Conservation (phyloP, 1,140 invertebrate species). For the Anastatus disparis region DNA sequence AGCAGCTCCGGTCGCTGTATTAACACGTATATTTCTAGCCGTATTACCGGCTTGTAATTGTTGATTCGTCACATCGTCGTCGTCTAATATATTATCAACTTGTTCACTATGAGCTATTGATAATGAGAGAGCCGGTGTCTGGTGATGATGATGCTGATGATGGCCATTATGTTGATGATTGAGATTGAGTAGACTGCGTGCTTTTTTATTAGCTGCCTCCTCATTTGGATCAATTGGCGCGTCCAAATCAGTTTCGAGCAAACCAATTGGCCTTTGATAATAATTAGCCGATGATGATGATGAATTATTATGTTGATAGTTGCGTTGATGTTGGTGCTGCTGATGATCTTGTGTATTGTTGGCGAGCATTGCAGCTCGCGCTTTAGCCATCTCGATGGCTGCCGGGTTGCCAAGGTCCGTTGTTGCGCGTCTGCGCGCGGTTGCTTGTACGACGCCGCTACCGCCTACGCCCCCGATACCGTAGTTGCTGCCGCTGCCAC, state of each 20-base stretch:
- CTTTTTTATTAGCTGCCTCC: conserved; percentile 72
- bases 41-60: neutral
- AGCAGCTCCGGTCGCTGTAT: neutral
- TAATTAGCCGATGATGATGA: neutral
- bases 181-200: conserved; percentile 82
- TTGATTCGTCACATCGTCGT: neutral
- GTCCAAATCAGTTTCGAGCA: conserved; percentile 89
- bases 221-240: conserved; percentile 66
- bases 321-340: conserved; percentile 1
- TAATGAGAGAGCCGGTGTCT: conserved; percentile 53
- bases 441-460: conserved; percentile 5
- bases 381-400: conserved; percentile 66
- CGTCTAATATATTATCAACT: neutral
- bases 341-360: conserved; percentile 46
- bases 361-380: conserved; percentile 65
- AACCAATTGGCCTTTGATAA: conserved; percentile 68
- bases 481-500: conserved; percentile 16
- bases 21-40: too few relatives aligned
- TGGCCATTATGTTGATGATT: conserved; percentile 65
- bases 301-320: conserved; percentile 38
- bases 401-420: conserved; percentile 65
- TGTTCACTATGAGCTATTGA: conserved; percentile 17
- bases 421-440: conserved; percentile 64
- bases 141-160: conserved; percentile 62
- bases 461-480: conserved; percentile 27